These are phyloP conservation scores for Aradophagus sp. DNA, from an alignment of 1,140 invertebrate species.

Conservation along the genomic window DNA sequence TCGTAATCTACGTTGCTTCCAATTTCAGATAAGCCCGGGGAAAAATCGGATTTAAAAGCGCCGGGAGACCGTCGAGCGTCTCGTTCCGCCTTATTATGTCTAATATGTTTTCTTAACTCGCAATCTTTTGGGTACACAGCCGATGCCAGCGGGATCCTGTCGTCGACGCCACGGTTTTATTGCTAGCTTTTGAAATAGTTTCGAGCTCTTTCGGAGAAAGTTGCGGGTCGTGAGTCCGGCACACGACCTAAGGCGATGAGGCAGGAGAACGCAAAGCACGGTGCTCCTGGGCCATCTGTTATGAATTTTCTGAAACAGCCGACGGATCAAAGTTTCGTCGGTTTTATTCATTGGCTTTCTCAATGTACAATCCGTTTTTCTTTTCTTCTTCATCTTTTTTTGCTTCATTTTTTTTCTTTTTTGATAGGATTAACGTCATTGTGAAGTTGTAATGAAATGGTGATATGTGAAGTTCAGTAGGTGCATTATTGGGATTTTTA, in stretches of 20 bases:
- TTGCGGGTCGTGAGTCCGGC: conserved; percentile 43
- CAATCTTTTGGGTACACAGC: conserved; percentile 34
- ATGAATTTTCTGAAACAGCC: conserved; percentile 10
- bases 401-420: too few relatives aligned
- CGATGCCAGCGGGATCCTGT: conserved; percentile 28
- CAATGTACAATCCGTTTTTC: too few relatives aligned
- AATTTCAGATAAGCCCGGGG: conserved; percentile 3
- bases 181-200: conserved; percentile 37
- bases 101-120: conserved; percentile 54
- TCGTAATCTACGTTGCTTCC: conserved; percentile 9
- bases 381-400: too few relatives aligned
- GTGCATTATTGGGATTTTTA: too few relatives aligned
- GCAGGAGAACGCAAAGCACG: conserved; percentile 18
- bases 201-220: conserved; percentile 39
- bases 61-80: conserved; percentile 9
- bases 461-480: too few relatives aligned
- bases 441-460: too few relatives aligned
- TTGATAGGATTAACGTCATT: too few relatives aligned
- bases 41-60: conserved; percentile 34
- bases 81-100: conserved; percentile 49
- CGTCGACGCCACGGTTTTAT: conserved; percentile 43
- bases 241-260: conserved; percentile 48
- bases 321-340: conserved; percentile 7
- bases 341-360: neutral
- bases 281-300: conserved; percentile 10